A percentile compares a stretch with the other conserved stretches of the same genome.
Conservation (phyloP, 1,140 invertebrate genomes). For the Ceratosolen fusciceps region DNA sequence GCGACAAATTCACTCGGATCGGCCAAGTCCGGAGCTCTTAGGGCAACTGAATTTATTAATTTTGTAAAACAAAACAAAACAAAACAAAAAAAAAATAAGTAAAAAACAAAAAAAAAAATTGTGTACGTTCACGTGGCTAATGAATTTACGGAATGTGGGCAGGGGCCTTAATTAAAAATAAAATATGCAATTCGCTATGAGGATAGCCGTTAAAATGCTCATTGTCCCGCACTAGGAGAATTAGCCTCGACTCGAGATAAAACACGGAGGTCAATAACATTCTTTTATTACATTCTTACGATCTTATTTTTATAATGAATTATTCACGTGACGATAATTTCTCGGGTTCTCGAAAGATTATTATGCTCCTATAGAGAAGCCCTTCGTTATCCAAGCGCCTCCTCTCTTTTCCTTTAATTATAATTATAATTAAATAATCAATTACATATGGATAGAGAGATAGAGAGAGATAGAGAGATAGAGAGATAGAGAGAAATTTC, state of each 20-base stretch:
- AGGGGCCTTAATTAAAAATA: not conserved
- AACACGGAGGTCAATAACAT: constrained; percentile 5
- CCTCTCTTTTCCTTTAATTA: not conserved
- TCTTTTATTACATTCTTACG: not conserved
- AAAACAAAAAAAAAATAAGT: too few species aligned
- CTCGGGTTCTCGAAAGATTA: not conserved
- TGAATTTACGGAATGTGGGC: not conserved
- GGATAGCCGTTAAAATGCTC: not conserved
- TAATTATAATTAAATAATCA: too few species aligned
- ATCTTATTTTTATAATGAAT: not conserved
- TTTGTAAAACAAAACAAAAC: not conserved
- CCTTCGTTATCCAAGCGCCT: not conserved
- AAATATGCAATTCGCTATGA: not conserved
- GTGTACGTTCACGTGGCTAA: too few species aligned
- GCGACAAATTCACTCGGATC: too few species aligned
- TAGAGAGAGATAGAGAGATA: too few species aligned
- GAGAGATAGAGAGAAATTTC: too few species aligned
- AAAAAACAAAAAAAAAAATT: too few species aligned
- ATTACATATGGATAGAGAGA: too few species aligned
- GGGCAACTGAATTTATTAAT: not conserved
- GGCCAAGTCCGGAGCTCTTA: not conserved
- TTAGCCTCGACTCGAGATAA: not conserved
- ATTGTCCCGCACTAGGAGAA: not conserved
- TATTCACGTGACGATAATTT: constrained; percentile 14
- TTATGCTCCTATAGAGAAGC: not conserved